Conservation (phyloP, 2,888 invertebrate genomes). For the Resseliella maxima region DNA sequence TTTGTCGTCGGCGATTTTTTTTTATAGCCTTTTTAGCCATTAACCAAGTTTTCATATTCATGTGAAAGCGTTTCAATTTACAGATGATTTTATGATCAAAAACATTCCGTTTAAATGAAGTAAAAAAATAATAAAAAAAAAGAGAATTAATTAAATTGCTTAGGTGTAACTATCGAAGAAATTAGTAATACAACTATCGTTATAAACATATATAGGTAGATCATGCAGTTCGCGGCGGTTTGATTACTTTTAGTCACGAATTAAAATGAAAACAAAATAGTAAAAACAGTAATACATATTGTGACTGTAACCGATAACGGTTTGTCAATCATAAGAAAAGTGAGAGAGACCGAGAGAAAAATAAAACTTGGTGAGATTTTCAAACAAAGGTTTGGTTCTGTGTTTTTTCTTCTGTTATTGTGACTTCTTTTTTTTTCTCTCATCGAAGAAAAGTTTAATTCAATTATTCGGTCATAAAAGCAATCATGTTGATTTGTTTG, state of each 20-base stretch:
- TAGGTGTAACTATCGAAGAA: slow-evolving; percentile 10
- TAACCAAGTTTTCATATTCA: background rate
- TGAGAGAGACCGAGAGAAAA: background rate
- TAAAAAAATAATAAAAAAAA: background rate
- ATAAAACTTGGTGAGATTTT: background rate
- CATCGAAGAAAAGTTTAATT: background rate
- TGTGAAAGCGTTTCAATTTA: background rate
- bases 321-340: background rate
- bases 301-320: background rate
- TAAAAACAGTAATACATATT: background rate
- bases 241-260: slow-evolving; percentile 18
- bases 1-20: background rate
- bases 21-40: background rate
- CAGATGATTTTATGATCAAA: background rate
- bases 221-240: slow-evolving; percentile 10
- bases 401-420: background rate
- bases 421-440: background rate
- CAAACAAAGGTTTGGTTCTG: background rate
- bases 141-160: background rate
- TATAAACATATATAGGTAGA: background rate
- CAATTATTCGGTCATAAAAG: background rate
- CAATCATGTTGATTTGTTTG: background rate
- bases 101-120: background rate
- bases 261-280: background rate
- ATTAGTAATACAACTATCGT: slow-evolving; percentile 5